Base-by-base conservation (phyloP, 2,888 invertebrate species). In the Parnassius apollo region DNA sequence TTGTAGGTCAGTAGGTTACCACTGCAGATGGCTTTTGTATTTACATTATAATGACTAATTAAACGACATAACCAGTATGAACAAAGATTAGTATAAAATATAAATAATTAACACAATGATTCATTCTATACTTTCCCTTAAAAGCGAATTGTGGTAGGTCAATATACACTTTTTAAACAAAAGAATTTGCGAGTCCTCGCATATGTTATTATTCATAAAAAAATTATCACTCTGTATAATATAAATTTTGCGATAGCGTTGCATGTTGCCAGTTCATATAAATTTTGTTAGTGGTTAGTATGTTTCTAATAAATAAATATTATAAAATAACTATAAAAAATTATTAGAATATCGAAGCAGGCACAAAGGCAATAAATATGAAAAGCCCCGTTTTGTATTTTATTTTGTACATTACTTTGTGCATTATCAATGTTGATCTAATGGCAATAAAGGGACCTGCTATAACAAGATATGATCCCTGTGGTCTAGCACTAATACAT, bases 391-490 rank as follows among this genome's bases (percentile, higher is more conserved):
- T 12, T 10, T 44, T 45, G 11, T 11, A 22, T 11, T 25, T 13
- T 2, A 45, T 42, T 18, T n/a, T 59, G 25, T 55, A 9, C 65
- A 68, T 55, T 57, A 71, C 8, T 51, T 66, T 68, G 52, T 65
- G 62, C 72, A 18, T 69, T 59, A 61, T 74, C 42, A 71, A 74
- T 64, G 80, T 80, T 2, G 64, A 76, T 64, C 70, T 80, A 2
- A 81, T 90, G 82, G 73, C 86, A 9, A 68, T 90, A 51, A 77
- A 78, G 59, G 89, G 89, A 0, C 77, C 85, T 2, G 74, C 74
- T 48, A 70, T 85, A 61, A 86, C 82, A 0, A 80, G 83, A 66
- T 91, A 90, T 53, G 83, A 86, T 49, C 91, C 91, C 1, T 91
- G 91, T 68, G 85, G 85, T 9, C 71, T 90, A 54, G 89, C 85